A percentile compares a stretch with the other conserved stretches of the same genome.
Evolutionary conservation across 2,888 invertebrate species (phyloP).

Genomic region (Halictus ligatus): DNA sequence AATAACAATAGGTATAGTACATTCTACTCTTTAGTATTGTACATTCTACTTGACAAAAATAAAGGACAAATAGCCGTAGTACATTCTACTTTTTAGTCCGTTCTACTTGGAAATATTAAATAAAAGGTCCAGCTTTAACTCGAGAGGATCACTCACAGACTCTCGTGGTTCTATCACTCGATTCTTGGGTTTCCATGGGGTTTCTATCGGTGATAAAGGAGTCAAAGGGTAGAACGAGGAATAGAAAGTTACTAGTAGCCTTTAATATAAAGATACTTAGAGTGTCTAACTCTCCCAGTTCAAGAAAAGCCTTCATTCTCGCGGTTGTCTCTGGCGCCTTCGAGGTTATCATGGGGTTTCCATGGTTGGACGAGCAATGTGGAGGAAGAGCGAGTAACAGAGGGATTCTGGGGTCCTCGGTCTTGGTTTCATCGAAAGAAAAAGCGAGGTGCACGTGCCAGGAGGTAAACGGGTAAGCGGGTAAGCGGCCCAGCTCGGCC

Average conservation of each 20-base stretch:
- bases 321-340: neutral
- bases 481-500: constrained; percentile 53
- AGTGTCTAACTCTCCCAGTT: no score
- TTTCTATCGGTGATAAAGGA: no score
- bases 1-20: neutral
- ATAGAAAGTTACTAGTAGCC: no score
- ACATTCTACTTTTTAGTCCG: no score
- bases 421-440: neutral
- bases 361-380: neutral
- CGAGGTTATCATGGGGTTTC: neutral
- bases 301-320: no score
- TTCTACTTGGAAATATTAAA: neutral
- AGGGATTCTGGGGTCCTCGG: neutral
- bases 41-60: neutral
- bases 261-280: no score
- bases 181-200: no score
- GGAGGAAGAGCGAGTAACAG: neutral
- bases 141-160: no score
- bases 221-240: no score
- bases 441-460: constrained; percentile 10
- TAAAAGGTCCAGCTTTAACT: no score
- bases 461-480: constrained; percentile 41
- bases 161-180: no score
- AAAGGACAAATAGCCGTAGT: neutral
- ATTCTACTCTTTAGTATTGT: neutral